Conservation (phyloP, 2,888 invertebrate genomes). For the Pseudococcus jackbeardsleyi region DNA sequence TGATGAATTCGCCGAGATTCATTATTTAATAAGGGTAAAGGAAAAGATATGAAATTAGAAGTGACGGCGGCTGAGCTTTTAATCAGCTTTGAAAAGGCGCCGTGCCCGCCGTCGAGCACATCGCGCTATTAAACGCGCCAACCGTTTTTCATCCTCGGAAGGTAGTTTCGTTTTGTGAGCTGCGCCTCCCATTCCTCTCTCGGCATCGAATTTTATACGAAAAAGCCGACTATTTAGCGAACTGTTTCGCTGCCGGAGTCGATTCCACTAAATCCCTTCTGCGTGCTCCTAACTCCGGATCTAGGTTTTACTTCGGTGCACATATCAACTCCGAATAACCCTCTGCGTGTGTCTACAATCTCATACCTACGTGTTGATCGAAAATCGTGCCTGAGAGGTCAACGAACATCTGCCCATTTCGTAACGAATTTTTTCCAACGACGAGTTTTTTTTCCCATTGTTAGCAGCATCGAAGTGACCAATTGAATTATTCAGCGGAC, state of each 20-base stretch:
- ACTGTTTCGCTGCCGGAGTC: too few species aligned
- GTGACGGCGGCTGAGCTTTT: conserved; percentile 65
- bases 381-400: not conserved
- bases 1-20: conserved; percentile 65
- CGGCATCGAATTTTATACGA: not conserved
- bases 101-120: not conserved
- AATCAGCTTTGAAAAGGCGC: conserved; percentile 65
- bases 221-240: not conserved
- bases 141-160: conserved; percentile 25
- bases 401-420: conserved; percentile 1
- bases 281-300: too few species aligned
- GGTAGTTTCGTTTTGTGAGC: not conserved
- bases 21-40: conserved; percentile 62
- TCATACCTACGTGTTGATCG: conserved; percentile 4
- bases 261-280: too few species aligned
- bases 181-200: not conserved
- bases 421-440: conserved; percentile 6
- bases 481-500: not conserved
- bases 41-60: conserved; percentile 64
- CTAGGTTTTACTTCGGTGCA: too few species aligned
- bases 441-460: conserved; percentile 4
- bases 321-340: too few species aligned
- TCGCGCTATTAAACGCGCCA: conserved; percentile 58
- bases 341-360: not conserved
- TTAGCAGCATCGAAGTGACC: not conserved